Conservation (phyloP, 2,888 invertebrate genomes). For the Aphodius sticticus region DNA sequence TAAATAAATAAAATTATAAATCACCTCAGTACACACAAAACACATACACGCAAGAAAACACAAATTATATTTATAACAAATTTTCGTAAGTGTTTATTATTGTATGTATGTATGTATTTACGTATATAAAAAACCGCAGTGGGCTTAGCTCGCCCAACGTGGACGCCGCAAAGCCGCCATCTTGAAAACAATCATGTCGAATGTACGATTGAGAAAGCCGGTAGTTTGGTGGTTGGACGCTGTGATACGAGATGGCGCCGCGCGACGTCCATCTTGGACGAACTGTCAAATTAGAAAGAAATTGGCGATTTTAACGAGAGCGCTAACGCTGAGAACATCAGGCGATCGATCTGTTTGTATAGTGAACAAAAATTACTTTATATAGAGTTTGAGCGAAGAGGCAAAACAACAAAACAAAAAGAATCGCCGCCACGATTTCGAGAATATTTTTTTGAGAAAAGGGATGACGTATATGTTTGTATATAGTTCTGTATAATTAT, state of each 20-base stretch:
- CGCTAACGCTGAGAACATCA: background rate
- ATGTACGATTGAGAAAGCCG: background rate
- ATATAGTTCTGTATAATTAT: constrained; percentile 53
- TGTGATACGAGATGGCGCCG: background rate
- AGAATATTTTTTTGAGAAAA: background rate
- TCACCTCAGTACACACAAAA: constrained; percentile 1
- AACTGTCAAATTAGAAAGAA: background rate
- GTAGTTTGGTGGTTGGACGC: background rate
- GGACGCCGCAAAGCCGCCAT: background rate
- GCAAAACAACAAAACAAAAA: background rate
- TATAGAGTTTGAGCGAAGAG: background rate
- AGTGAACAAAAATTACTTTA: constrained; percentile 14
- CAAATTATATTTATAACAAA: constrained; percentile 4
- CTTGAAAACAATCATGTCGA: constrained; percentile 4
- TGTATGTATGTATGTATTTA: constrained; percentile 4
- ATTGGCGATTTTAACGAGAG: background rate
- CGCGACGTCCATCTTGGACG: background rate
- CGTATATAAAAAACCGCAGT: background rate
- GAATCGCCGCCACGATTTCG: background rate
- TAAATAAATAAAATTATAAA: background rate
- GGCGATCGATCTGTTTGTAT: background rate
- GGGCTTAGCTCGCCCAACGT: background rate
- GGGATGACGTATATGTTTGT: constrained; percentile 44
- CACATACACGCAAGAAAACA: background rate
- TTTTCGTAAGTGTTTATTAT: background rate